phyloP scores from a whole-genome alignment of 2,888 invertebrate genomes.

The Listrodromus nycthemerus region DNA sequence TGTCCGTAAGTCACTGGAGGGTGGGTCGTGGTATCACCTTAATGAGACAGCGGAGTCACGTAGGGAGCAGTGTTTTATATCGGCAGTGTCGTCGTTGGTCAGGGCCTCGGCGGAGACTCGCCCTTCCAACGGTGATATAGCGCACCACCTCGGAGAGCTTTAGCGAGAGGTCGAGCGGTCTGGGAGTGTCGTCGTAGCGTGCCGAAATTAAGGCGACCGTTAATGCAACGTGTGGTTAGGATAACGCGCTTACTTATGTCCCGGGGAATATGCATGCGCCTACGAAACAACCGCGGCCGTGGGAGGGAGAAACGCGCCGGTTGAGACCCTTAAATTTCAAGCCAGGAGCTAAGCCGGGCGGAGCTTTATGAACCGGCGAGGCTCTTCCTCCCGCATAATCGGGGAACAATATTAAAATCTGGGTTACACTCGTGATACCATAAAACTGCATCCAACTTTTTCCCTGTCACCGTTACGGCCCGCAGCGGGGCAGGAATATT shows the following conservation, averaged over 20 bases:
- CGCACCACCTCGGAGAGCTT: background rate
- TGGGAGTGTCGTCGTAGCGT: conserved; percentile 24
- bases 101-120: conserved; percentile 53
- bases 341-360: conserved; percentile 48
- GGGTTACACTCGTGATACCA: conserved; percentile 14
- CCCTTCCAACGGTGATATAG: background rate
- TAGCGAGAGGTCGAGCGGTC: conserved; percentile 27
- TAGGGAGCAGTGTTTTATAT: conserved; percentile 73
- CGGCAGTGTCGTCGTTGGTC: conserved; percentile 58
- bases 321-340: conserved; percentile 58
- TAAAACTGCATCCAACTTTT: conserved; percentile 36
- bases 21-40: conserved; percentile 63
- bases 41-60: conserved; percentile 76
- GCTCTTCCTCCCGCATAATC: conserved; percentile 19
- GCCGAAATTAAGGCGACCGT: conserved; percentile 73
- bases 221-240: conserved; percentile 73
- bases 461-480: conserved; percentile 5
- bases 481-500: conserved; percentile 7
- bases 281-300: conserved; percentile 25
- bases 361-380: conserved; percentile 50
- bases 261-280: conserved; percentile 65
- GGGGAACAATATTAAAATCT: conserved; percentile 57
- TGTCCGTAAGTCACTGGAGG: conserved; percentile 64
- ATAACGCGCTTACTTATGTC: conserved; percentile 73
- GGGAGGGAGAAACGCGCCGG: conserved; percentile 35